Evolutionary conservation across 2,888 invertebrate genomes (phyloP), one percentile per base, ranked within the genome.

Genomic region (Cancer borealis): DNA sequence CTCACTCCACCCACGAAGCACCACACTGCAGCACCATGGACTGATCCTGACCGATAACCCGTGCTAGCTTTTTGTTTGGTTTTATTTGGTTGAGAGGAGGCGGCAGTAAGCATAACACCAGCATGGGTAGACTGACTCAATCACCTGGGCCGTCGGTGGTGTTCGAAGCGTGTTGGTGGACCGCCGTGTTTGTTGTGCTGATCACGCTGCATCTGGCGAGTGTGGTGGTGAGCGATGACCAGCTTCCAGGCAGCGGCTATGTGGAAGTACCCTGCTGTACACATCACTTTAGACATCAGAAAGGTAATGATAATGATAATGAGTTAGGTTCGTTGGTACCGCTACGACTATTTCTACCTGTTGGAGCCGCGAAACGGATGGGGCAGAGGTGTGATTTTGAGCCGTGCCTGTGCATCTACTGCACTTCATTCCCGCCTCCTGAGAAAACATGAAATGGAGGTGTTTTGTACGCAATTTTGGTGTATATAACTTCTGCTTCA

Each of bases 201-300:
- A 47, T 49, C 21, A 26, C 54, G 73, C 73, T 60, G 60, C 30
- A 30, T 30, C 54, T 60, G 47, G 45, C 92, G 66, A 89, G 39
- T 46, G 93, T 79, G 49, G 91, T 92, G 91, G 17, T 39, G 30
- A 73, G 66, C 39, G 93, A 95, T 46, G 93, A 95, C 5, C 94
- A 94, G 79, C 45, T 88, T 73, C 90, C 91, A 5, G 93, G 88
- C 88, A 95, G 60, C 66, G 95, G 92, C 66, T 95, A 95, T 88
- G 95, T 95, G 47, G 95, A 95, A 47, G 95, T 95, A n/a, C 95
- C 95, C 54, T 95, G 95, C 79, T 95, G 95, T 46, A 95, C 95
- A n/a, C 95, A 95, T 60, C 95, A 95, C 93, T 95, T 95, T 93
- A 94, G 95, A 91, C 93, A 95, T 94, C 94, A 94, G 49, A 95